Evolutionary conservation across 1,140 invertebrate genomes (phyloP).

Genomic region (Drosophila littoralis): DNA sequence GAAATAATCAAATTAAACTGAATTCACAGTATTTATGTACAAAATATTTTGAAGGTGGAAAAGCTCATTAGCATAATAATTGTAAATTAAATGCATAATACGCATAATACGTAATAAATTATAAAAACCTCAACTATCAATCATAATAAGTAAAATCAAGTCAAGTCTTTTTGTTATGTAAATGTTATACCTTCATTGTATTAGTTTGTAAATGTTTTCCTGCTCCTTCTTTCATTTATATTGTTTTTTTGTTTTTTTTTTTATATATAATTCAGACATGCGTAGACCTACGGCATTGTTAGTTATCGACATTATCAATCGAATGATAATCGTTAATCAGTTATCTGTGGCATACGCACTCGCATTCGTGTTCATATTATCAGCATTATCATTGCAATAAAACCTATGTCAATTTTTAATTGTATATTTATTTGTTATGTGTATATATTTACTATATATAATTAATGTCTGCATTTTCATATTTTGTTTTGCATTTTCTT

Average conservation of each 20-base stretch:
- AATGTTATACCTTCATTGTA: constrained; percentile 67
- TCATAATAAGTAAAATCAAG: constrained; percentile 63
- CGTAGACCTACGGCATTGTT: constrained; percentile 38
- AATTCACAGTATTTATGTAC: constrained; percentile 16
- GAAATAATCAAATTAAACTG: neutral
- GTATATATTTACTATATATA: constrained; percentile 73
- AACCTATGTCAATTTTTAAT: constrained; percentile 76
- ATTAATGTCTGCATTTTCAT: constrained; percentile 52
- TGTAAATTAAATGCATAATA: constrained; percentile 30
- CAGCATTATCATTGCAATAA: constrained; percentile 69
- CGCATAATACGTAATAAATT: constrained; percentile 11
- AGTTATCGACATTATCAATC: constrained; percentile 26
- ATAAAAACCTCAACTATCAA: constrained; percentile 52
- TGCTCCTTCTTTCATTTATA: constrained; percentile 51
- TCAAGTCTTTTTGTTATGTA: constrained; percentile 81
- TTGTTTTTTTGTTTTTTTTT: neutral
- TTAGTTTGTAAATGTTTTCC: constrained; percentile 69
- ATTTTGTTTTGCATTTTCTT: constrained; percentile 23
- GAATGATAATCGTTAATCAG: constrained; percentile 27
- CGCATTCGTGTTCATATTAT: constrained; percentile 30
- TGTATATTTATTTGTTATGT: constrained; percentile 82
- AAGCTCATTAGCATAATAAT: constrained; percentile 23
- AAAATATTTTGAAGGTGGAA: constrained; percentile 18
- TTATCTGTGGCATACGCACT: constrained; percentile 32
- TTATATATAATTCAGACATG: constrained; percentile 55